Conservation (phyloP, 2,888 invertebrate genomes). For the Plebejus anna region DNA sequence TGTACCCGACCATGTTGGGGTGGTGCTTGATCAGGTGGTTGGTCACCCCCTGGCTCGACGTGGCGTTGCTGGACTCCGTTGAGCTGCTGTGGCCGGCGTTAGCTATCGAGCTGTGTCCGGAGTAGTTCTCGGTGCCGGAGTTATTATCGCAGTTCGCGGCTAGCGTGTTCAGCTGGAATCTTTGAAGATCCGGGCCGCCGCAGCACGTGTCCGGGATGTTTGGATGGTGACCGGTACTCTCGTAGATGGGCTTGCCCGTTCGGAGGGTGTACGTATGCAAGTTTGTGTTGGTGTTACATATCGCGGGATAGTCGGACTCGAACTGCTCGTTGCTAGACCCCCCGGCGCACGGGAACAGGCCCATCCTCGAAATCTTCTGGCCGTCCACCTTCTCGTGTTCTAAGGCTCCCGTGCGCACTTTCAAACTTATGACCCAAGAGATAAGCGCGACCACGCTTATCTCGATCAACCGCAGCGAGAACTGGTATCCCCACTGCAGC, state of each 20-base stretch:
- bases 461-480: conserved; percentile 90
- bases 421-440: conserved; percentile 91
- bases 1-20: conserved; percentile 65
- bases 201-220: conserved; percentile 67
- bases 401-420: conserved; percentile 76
- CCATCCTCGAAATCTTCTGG: conserved; percentile 85
- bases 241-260: conserved; percentile 88
- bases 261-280: conserved; percentile 90
- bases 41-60: conserved; percentile 73
- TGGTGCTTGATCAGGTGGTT: conserved; percentile 77
- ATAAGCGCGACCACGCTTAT: conserved; percentile 91
- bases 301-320: conserved; percentile 90
- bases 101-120: conserved; percentile 80
- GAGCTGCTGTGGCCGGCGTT: conserved; percentile 77
- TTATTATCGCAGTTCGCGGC: conserved; percentile 80
- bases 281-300: conserved; percentile 92
- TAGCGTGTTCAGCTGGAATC: conserved; percentile 77
- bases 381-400: conserved; percentile 86
- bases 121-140: conserved; percentile 82
- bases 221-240: conserved; percentile 74
- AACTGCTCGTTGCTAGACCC: conserved; percentile 92
- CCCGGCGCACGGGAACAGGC: conserved; percentile 89
- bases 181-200: conserved; percentile 67
- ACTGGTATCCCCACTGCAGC: conserved; percentile 96
- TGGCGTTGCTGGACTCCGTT: conserved; percentile 75